Conservation (phyloP, 37 sponge, comb jelly and placozoan genomes). For the Theonella swinhoei region DNA sequence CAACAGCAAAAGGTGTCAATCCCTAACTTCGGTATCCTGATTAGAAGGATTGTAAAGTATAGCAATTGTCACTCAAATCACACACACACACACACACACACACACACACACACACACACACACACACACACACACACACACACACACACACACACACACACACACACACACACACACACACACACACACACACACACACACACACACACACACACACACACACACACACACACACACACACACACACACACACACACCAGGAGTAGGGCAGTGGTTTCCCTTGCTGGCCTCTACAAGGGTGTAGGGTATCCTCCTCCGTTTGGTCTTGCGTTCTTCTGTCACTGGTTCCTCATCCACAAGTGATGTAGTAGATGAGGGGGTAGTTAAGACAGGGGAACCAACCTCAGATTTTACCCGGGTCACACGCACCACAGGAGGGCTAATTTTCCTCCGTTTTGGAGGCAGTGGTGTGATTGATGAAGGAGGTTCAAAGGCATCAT, state of each 20-base stretch:
- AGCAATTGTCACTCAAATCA: too few relatives aligned
- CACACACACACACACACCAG: neutral
- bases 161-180: too few relatives aligned
- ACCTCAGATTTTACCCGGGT: neutral
- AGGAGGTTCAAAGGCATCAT: neutral
- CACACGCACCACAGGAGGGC: neutral
- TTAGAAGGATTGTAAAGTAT: too few relatives aligned
- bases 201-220: too few relatives aligned
- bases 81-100: too few relatives aligned
- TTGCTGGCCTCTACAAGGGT: constrained; percentile 82
- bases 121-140: too few relatives aligned
- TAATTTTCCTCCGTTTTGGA: neutral
- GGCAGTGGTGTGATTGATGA: neutral
- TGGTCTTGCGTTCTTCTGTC: neutral
- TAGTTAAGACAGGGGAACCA: neutral
- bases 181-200: too few relatives aligned
- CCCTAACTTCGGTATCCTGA: too few relatives aligned
- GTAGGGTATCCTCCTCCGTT: constrained; percentile 68
- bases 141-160: too few relatives aligned
- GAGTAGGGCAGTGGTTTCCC: constrained; percentile 77
- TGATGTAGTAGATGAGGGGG: neutral
- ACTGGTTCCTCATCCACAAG: neutral
- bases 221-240: too few relatives aligned
- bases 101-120: too few relatives aligned
- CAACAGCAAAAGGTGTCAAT: too few relatives aligned